Evolutionary conservation across 1,140 invertebrate species (phyloP).

Genomic region (Drosophila insularis): DNA sequence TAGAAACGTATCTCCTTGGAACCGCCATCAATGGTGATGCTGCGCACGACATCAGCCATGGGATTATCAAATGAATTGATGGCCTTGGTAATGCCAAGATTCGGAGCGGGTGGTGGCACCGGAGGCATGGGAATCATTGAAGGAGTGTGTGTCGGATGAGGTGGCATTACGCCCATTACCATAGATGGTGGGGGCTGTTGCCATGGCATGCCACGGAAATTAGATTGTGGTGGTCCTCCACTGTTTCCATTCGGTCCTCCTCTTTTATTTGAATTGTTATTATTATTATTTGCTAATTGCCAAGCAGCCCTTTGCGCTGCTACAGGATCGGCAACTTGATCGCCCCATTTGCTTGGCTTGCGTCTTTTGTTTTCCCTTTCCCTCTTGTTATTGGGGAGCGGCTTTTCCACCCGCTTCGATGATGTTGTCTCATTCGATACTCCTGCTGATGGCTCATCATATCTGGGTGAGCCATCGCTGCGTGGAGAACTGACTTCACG

Average conservation of each 20-base stretch:
- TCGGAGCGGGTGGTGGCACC: conserved; percentile 35
- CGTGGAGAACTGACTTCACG: conserved; percentile 30
- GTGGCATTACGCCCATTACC: conserved; percentile 55
- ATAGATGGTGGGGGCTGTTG: conserved; percentile 62
- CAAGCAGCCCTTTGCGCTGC: conserved; percentile 57
- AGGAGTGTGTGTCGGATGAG: conserved; percentile 68
- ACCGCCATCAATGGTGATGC: conserved; percentile 93
- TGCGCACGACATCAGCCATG: conserved; percentile 83
- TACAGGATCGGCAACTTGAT: conserved; percentile 60
- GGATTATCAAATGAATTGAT: conserved; percentile 80
- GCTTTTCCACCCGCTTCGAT: conserved; percentile 31
- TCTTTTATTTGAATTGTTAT: conserved; percentile 39
- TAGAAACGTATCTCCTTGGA: conserved; percentile 93
- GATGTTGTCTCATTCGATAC: conserved; percentile 16
- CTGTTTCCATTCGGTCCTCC: conserved; percentile 26
- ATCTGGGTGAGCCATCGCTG: conserved; percentile 62
- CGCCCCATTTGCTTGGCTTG: conserved; percentile 75
- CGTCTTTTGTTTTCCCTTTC: conserved; percentile 52
- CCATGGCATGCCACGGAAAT: conserved; percentile 66
- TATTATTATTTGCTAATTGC: conserved; percentile 54
- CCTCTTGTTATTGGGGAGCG: conserved; percentile 36
- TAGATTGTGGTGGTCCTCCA: conserved; percentile 11
- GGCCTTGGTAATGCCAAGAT: conserved; percentile 55
- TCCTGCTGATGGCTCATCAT: conserved; percentile 47
- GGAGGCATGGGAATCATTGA: conserved; percentile 50